Percentiles rank a stretch among this genome's conserved stretches.
phyloP scores from a whole-genome alignment of 2,113 vertebrate species.

The Paedocypris sp. region DNA sequence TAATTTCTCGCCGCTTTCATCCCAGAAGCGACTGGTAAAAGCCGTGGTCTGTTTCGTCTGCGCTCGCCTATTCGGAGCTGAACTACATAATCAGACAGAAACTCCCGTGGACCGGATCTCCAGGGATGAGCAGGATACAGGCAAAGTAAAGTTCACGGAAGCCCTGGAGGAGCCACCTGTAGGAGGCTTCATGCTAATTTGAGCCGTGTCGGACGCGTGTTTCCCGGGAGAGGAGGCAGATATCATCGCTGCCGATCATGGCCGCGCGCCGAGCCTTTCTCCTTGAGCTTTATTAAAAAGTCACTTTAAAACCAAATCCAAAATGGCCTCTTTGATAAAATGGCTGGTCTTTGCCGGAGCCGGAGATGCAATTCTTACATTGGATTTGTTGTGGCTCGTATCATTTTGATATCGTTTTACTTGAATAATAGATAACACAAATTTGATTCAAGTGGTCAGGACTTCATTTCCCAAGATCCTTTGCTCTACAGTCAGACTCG shows the following conservation, averaged over 20 bases:
- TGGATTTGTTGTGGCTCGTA: no score
- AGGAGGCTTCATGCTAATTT: slow-evolving; percentile 22
- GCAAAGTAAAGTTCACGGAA: slow-evolving; percentile 21
- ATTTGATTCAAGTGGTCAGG: no score
- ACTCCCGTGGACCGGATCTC: neutral
- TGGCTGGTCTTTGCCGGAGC: no score
- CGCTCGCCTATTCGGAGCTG: neutral
- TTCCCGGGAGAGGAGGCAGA: slow-evolving; percentile 14
- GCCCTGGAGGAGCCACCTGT: slow-evolving; percentile 21
- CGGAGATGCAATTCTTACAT: no score
- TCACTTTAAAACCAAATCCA: neutral
- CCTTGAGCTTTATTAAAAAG: no score
- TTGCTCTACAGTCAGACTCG: no score
- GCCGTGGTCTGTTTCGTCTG: neutral
- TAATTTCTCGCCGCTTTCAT: neutral
- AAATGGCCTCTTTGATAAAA: neutral
- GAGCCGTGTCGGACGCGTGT: neutral
- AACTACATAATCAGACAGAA: neutral
- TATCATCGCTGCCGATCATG: slow-evolving; percentile 10
- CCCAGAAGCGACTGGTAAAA: slow-evolving; percentile 11
- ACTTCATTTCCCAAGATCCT: no score
- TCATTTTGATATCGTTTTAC: no score
- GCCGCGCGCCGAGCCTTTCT: neutral
- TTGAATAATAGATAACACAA: no score
- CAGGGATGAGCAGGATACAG: neutral